Base-by-base conservation (phyloP, 1,140 invertebrate species). In the Anastrepha ludens region DNA sequence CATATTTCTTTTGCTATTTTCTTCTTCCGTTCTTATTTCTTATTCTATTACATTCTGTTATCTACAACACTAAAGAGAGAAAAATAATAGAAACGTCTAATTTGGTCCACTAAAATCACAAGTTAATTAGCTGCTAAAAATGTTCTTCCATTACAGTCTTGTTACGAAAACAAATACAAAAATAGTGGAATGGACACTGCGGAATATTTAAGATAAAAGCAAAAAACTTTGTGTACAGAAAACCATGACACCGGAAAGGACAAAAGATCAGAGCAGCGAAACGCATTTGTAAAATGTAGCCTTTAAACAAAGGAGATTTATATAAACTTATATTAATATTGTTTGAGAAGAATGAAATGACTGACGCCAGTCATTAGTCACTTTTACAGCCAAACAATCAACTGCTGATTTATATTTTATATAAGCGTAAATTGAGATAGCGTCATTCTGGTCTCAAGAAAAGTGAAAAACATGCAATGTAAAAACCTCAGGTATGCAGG, bases 91-190 rank as follows among this genome's bases (percentile, higher is more conserved):
- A 29, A 29, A 29, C 29, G 29, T 29, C 74, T 81, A 81, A 81
- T 81, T 81, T 55, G 55, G 74, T 55, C 55, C 74, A 47, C 47
- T 81, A 55, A 81, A 81, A 81, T 81, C 74, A 81, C 74, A 81
- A 81, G 74, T 81, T 81, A 81, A 81, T 81, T 81, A 81, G 74
- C 74, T 81, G n/a, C 47, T 58, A 55, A 81, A 81, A 81, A 81
- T 81, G 17, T 55, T 7, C 6, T 81, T 17, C 47, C 15, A 81
- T 11, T n/a, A 55, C 20, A 81, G 74, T 55, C 11, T 11, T 55
- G 29, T 29, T 29, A 29, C 29, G 29, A 29, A 29, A 29, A 29
- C 29, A 29, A 29, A 0, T 29, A 29, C 29, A 29, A 29, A 29
- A 0, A 29, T 29, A 29, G 29, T 29, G 29, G 29, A 29, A 29